Percentiles rank a stretch among this genome's conserved stretches.
phyloP scores from a whole-genome alignment of 2,888 invertebrate species.

The Cataglyphis altisquamis region DNA sequence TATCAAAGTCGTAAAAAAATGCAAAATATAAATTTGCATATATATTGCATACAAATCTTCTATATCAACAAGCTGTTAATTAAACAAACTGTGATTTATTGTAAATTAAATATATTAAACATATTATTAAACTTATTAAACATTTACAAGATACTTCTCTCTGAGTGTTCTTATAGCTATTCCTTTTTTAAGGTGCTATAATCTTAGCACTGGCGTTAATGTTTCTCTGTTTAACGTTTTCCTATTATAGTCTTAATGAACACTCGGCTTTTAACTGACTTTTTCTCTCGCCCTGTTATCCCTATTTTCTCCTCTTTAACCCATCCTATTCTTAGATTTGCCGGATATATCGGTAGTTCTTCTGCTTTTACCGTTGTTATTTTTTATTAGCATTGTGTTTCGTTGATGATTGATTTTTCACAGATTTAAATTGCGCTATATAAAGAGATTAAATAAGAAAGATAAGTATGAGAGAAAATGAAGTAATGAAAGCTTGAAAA shows the following conservation, averaged over 20 bases:
- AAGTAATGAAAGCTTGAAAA: not conserved
- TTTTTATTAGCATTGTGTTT: conserved; percentile 73
- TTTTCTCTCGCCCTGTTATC: conserved; percentile 49
- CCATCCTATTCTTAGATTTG: conserved; percentile 58
- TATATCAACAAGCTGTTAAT: not conserved
- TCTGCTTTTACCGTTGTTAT: conserved; percentile 40
- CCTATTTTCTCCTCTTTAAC: conserved; percentile 53
- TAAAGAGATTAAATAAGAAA: conserved; percentile 32
- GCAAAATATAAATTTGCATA: not conserved
- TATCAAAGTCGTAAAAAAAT: not conserved
- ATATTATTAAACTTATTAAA: conserved; percentile 50
- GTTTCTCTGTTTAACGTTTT: conserved; percentile 78
- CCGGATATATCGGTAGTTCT: conserved; percentile 64
- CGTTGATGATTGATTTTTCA: conserved; percentile 47
- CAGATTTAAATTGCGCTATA: conserved; percentile 38
- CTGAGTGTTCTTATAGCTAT: conserved; percentile 45
- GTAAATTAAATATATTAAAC: conserved; percentile 54
- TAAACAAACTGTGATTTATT: conserved; percentile 26
- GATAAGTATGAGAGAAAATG: not conserved
- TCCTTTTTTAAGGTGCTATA: conserved; percentile 70
- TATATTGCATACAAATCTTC: not conserved
- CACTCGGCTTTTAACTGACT: conserved; percentile 70
- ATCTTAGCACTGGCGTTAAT: conserved; percentile 77
- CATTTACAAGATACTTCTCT: conserved; percentile 30
- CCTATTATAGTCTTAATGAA: conserved; percentile 80